phyloP scores from a whole-genome alignment of 1,140 invertebrate species.

The Drosophila lacteicornis region DNA sequence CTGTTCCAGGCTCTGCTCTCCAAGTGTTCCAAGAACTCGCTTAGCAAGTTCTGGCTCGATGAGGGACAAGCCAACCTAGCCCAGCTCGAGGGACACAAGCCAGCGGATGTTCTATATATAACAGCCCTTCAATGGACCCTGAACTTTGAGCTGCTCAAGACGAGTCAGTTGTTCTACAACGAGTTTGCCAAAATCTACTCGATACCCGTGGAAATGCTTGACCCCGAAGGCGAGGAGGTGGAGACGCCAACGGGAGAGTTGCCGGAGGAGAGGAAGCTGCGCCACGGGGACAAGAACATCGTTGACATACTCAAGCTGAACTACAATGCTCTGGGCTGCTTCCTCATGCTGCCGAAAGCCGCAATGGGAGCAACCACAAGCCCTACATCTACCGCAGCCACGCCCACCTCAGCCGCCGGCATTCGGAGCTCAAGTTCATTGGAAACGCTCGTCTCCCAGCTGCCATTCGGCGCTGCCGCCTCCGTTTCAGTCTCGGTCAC shows the following conservation, averaged over 20 bases:
- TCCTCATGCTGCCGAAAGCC: slow-evolving; percentile 75
- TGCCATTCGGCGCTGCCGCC: slow-evolving; percentile 30
- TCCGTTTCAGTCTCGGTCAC: slow-evolving; percentile 58
- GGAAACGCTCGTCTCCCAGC: slow-evolving; percentile 63
- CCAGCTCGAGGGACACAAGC: slow-evolving; percentile 59
- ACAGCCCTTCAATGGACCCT: slow-evolving; percentile 79
- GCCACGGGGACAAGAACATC: slow-evolving; percentile 76
- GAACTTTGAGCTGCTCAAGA: slow-evolving; percentile 77
- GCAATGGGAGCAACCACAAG: slow-evolving; percentile 43
- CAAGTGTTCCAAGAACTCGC: slow-evolving; percentile 43
- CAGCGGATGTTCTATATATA: slow-evolving; percentile 73
- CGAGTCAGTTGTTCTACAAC: slow-evolving; percentile 78
- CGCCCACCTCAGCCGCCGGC: slow-evolving; percentile 27
- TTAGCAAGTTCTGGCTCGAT: slow-evolving; percentile 68
- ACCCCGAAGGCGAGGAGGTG: slow-evolving; percentile 48
- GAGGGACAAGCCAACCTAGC: slow-evolving; percentile 10
- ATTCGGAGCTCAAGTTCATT: slow-evolving; percentile 75
- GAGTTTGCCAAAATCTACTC: slow-evolving; percentile 82
- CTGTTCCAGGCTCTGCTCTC: slow-evolving; percentile 64
- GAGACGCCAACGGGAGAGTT: slow-evolving; percentile 11
- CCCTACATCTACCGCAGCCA: slow-evolving; percentile 18
- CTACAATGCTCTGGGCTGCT: slow-evolving; percentile 77
- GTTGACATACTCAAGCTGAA: slow-evolving; percentile 77
- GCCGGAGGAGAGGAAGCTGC: slow-evolving; percentile 48
- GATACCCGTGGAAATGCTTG: slow-evolving; percentile 70